Evolutionary conservation across 2,888 invertebrate species (phyloP).

Genomic region (Rosalia funebris): DNA sequence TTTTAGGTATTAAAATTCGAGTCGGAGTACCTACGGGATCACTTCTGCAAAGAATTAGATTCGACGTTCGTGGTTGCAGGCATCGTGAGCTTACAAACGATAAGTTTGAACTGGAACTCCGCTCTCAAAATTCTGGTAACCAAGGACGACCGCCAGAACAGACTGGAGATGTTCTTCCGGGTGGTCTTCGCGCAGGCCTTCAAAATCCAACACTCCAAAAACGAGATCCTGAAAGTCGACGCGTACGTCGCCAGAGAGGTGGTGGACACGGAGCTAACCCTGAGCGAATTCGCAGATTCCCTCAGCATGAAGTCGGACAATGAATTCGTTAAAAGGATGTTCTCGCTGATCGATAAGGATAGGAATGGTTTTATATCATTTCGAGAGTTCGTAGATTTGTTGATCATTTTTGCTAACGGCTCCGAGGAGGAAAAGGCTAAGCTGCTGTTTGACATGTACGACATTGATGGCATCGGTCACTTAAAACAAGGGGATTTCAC

Average conservation of each 20-base stretch:
- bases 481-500: conserved; percentile 65
- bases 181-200: conserved; percentile 68
- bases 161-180: conserved; percentile 67
- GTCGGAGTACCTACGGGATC: conserved; percentile 58
- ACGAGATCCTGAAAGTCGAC: conserved; percentile 61
- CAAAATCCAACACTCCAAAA: conserved; percentile 61
- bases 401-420: conserved; percentile 69
- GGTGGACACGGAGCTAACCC: conserved; percentile 67
- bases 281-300: conserved; percentile 70
- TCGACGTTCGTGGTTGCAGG: conserved; percentile 55
- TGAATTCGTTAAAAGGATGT: conserved; percentile 69
- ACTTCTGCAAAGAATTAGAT: conserved; percentile 61
- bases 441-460: conserved; percentile 71
- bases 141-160: conserved; percentile 63
- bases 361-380: conserved; percentile 72
- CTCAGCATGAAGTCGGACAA: conserved; percentile 68
- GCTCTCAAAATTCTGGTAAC: conserved; percentile 63
- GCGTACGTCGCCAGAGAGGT: conserved; percentile 63
- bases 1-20: conserved; percentile 66
- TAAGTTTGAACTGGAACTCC: conserved; percentile 49
- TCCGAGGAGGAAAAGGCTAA: conserved; percentile 66
- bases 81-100: conserved; percentile 48
- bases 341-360: conserved; percentile 69
- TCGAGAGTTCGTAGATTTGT: conserved; percentile 70
- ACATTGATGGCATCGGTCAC: conserved; percentile 65